phyloP scores from a whole-genome alignment of 2,888 invertebrate genomes.

The Caenorhabditis angaria region DNA sequence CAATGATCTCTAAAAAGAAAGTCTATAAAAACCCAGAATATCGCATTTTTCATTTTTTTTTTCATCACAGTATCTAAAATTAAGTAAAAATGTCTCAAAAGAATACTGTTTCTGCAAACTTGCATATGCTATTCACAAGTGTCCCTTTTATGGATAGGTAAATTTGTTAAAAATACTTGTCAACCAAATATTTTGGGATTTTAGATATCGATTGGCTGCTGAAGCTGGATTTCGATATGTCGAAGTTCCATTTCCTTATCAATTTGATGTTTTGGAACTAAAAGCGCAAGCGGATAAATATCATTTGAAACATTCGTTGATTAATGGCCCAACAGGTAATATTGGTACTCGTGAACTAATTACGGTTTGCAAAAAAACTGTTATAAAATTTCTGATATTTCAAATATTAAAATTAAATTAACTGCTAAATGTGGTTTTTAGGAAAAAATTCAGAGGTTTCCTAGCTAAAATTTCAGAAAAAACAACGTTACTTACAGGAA shows the following conservation, averaged over 20 bases:
- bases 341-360: too few relatives aligned
- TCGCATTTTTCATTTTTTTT: background rate
- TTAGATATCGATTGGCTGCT: slow-evolving; percentile 82
- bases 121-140: slow-evolving; percentile 58
- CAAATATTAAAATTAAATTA: too few relatives aligned
- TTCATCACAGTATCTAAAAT: too few relatives aligned
- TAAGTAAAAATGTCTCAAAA: background rate
- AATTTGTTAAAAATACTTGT: background rate
- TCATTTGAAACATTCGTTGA: slow-evolving; percentile 83
- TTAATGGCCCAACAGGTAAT: slow-evolving; percentile 81
- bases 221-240: slow-evolving; percentile 86
- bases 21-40: background rate
- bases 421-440: too few relatives aligned
- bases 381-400: too few relatives aligned
- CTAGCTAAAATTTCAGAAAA: too few relatives aligned
- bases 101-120: slow-evolving; percentile 57
- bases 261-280: slow-evolving; percentile 79
- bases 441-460: too few relatives aligned
- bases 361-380: too few relatives aligned
- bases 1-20: slow-evolving; percentile 27
- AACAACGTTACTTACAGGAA: too few relatives aligned
- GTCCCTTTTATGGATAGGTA: slow-evolving; percentile 58
- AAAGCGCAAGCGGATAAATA: slow-evolving; percentile 80
- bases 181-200: slow-evolving; percentile 9
- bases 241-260: slow-evolving; percentile 86